Evolutionary conservation across 2,888 invertebrate species (phyloP).

Genomic region (Brachylomia viminalis): DNA sequence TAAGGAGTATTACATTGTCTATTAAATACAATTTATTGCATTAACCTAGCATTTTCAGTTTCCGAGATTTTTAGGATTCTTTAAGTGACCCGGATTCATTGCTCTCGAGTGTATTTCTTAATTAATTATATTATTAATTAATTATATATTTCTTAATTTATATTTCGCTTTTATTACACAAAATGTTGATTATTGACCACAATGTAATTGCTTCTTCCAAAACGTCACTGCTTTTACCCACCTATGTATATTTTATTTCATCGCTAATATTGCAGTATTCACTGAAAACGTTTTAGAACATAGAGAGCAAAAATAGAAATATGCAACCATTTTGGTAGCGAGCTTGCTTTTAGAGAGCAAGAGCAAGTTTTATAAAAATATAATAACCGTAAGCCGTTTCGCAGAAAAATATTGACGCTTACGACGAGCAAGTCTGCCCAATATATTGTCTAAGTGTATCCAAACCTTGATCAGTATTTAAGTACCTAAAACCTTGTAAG

Average conservation of each 20-base stretch:
- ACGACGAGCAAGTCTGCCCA: not conserved
- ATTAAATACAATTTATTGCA: too few species aligned
- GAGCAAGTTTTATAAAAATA: constrained; percentile 10
- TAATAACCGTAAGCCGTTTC: not conserved
- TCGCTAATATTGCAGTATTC: not conserved
- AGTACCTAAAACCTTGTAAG: not conserved
- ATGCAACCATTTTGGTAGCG: constrained; percentile 2
- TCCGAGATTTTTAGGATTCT: too few species aligned
- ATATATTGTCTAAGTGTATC: not conserved
- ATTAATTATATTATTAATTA: too few species aligned
- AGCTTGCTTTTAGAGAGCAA: constrained; percentile 23
- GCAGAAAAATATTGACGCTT: not conserved
- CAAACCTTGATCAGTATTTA: not conserved
- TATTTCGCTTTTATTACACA: not conserved
- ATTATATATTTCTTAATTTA: too few species aligned
- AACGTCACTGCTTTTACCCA: not conserved
- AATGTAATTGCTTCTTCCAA: not conserved
- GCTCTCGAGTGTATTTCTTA: too few species aligned
- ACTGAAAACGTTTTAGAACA: constrained; percentile 20
- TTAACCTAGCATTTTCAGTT: too few species aligned
- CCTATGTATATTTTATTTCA: not conserved
- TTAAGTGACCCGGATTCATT: too few species aligned
- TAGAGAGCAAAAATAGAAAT: not conserved
- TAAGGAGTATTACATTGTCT: too few species aligned
- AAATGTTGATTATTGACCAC: not conserved